Evolutionary conservation across 2,113 vertebrate species (phyloP).

Genomic region (Cyprinodon tularosa): DNA sequence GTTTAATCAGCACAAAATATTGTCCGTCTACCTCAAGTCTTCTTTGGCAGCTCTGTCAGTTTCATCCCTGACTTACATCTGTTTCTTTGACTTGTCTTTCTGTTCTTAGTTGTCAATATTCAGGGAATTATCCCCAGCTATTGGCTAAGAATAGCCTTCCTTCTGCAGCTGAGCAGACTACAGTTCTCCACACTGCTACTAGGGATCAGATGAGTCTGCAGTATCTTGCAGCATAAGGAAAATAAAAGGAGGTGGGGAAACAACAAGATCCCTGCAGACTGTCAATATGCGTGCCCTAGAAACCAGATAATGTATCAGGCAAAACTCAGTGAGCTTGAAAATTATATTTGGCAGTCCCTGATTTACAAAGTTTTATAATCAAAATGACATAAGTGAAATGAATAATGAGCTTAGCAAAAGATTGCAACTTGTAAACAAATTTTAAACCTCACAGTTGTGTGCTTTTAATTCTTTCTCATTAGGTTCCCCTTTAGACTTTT

Average conservation of each 20-base stretch:
- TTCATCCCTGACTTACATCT: constrained; percentile 19
- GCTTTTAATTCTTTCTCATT: constrained; percentile 10
- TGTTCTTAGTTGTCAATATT: constrained; percentile 28
- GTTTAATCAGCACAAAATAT: not conserved
- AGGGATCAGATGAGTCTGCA: constrained; percentile 62
- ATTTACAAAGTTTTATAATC: not conserved
- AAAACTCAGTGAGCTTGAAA: not conserved
- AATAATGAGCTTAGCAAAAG: constrained; percentile 11
- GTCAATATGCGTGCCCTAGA: not conserved
- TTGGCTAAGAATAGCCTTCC: constrained; percentile 51
- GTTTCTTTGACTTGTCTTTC: constrained; percentile 21
- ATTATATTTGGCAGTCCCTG: not conserved
- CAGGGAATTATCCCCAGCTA: constrained; percentile 18
- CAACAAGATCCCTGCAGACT: constrained; percentile 1
- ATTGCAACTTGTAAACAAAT: constrained; percentile 11
- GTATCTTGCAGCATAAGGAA: constrained; percentile 52
- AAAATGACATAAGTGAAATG: not conserved
- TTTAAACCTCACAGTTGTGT: constrained; percentile 10
- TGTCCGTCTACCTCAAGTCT: not conserved
- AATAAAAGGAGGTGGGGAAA: constrained; percentile 23
- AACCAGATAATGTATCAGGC: not conserved
- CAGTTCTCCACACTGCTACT: constrained; percentile 28
- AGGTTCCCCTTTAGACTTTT: constrained; percentile 78
- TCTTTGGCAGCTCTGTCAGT: not conserved
- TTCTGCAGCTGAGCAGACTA: constrained; percentile 31